Evolutionary conservation across 2,113 vertebrate genomes (phyloP), one percentile per base, ranked within the genome.

Genomic region (Anas platyrhynchos): DNA sequence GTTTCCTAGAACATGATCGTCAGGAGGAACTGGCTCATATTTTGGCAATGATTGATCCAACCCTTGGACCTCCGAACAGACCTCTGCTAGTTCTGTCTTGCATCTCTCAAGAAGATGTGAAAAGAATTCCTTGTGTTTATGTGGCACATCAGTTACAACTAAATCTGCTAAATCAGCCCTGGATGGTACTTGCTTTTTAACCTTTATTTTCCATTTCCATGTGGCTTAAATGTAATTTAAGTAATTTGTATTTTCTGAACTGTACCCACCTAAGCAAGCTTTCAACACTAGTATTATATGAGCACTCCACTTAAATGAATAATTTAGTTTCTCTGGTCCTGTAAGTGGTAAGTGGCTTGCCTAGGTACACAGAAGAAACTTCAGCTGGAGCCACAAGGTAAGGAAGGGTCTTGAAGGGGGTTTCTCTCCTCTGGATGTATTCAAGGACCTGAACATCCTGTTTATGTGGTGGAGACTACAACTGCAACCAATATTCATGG

Each of bases 71-170:
- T 32, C 83, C 94, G 0, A 96, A 97, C 81, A 98, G 98, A 94
- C 99, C 99, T 61, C 83, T 99, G 63, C 97, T 99, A 72, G 97
- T 99, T 89, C 98, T 99, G 78, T 99, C 99, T 77, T 99, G 99
- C 76, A 72, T 98, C 88, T 98, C 99, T 91, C 97, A 97, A 56
- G 83, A 72, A 13, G 97, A 74, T 67, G 87, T 97, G 52, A 69
- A 94, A 83, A 98, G 98, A 85, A 98, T 98, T 89, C 98, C 98
- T 0, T 99, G 99, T 97, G 98, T 99, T 94, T 97, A 99, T 34
- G 36, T 99, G 96, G 99, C 99, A 26, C 98, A 99, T 94, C 98
- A 99, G 58, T 97, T 99, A 17, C 91, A 94, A 41, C 98, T 99
- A 32, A 94, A 96, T 54, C 96, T 96, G 50, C 96, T 99, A 38